Conservation (phyloP, 2,888 invertebrate species). For the Conus canariensis region DNA sequence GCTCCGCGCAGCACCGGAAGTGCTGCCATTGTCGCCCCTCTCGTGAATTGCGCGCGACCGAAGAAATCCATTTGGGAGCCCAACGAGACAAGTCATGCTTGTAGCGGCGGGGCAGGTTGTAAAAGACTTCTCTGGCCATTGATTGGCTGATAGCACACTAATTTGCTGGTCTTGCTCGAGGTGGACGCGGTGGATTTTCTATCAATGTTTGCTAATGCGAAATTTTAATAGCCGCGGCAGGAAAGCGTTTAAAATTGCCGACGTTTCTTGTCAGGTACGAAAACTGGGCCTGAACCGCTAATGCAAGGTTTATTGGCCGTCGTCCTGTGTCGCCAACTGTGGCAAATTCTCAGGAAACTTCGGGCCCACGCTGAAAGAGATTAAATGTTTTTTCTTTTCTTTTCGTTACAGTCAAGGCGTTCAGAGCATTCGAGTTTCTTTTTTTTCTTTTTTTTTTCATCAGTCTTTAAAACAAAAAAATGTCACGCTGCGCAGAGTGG, state of each 20-base stretch:
- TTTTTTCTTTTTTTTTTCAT: neutral
- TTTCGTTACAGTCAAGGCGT: neutral
- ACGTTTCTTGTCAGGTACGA: constrained; percentile 14
- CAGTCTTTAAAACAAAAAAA: too few relatives aligned
- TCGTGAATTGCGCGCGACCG: constrained; percentile 45
- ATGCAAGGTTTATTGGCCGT: constrained; percentile 8
- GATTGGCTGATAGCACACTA: constrained; percentile 36
- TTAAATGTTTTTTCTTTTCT: neutral
- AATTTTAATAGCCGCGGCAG: constrained; percentile 29
- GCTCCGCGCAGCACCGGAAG: constrained; percentile 47
- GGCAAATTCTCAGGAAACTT: neutral
- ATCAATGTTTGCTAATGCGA: constrained; percentile 38
- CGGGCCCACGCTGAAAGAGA: neutral
- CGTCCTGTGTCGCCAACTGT: neutral
- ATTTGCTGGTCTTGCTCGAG: neutral
- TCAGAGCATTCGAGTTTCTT: neutral
- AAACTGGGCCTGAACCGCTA: constrained; percentile 14
- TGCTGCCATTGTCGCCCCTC: constrained; percentile 41
- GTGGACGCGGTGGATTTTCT: neutral
- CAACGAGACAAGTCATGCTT: constrained; percentile 32
- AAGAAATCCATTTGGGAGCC: constrained; percentile 50
- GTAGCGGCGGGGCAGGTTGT: constrained; percentile 16
- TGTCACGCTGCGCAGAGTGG: too few relatives aligned
- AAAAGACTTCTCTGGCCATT: constrained; percentile 13
- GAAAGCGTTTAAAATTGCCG: constrained; percentile 32